phyloP scores from a whole-genome alignment of 1,140 invertebrate genomes.

The Agraylea sexmaculata region DNA sequence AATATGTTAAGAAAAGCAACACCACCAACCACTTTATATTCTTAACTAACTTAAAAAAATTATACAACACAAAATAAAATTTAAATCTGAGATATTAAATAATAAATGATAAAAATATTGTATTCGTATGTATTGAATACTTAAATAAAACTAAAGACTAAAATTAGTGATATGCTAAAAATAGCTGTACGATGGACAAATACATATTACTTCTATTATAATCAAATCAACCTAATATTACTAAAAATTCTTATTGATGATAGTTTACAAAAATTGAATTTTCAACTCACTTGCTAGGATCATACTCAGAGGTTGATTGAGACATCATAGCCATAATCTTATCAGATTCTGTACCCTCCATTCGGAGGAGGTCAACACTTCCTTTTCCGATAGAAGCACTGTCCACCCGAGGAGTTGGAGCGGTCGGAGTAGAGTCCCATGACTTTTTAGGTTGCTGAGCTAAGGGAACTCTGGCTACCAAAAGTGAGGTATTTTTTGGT shows the following conservation, averaged over 20 bases:
- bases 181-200: too few species aligned
- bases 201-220: too few species aligned
- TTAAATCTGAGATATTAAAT: too few species aligned
- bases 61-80: too few species aligned
- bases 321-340: constrained; percentile 96
- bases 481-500: constrained; percentile 94
- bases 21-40: too few species aligned
- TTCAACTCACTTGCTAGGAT: constrained; percentile 79
- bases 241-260: neutral
- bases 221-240: too few species aligned
- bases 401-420: constrained; percentile 25
- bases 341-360: constrained; percentile 90
- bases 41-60: too few species aligned
- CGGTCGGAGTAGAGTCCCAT: constrained; percentile 46
- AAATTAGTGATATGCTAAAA: too few species aligned
- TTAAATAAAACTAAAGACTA: too few species aligned
- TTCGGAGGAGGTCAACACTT: constrained; percentile 70
- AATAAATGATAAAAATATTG: too few species aligned
- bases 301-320: constrained; percentile 92
- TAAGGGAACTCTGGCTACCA: constrained; percentile 83
- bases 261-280: neutral
- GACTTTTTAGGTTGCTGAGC: constrained; percentile 60
- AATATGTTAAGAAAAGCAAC: too few species aligned
- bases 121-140: too few species aligned
- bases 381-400: constrained; percentile 43